Base-by-base conservation (phyloP, 2,113 vertebrate species). In the Mesitornis unicolor region DNA sequence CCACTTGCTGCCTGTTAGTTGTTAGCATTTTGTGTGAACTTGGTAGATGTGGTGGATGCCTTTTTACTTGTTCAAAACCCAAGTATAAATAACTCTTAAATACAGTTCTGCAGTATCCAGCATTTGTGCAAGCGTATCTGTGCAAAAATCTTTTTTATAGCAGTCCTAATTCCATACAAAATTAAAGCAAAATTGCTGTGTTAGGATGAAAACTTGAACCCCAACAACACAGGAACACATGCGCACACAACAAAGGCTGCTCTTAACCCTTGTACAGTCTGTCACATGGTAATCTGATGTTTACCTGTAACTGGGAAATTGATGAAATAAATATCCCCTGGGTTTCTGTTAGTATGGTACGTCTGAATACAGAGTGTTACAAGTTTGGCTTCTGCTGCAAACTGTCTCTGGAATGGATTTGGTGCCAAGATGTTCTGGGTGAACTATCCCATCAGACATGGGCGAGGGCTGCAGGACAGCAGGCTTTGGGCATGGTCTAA, bases 71-170 rank as follows among this genome's bases (percentile, higher is more conserved):
- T 33, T 89, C 60, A 85, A 56, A 70, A 29, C 17, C 17, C 40
- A 36, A 12, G 13, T 31, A 8, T 53, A 33, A 89, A 45, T 48
- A 51, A 36, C 29, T 24, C 16, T 80, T 24, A 47, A 54, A 45
- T 25, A 26, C 16, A 12, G 13, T 57, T 75, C 17, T 48, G 24
- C 61, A 35, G 4, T 33, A 33, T 10, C 36, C 26, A 43, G 15
- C 24, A 20, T n/a, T 70, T 78, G 10, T 5, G 2, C 0, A 0
- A 85, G 42, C 5, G 2, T 21, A 28, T 59, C 35, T 28, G 1
- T 36, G 16, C 17, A 47, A n/a, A 81, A 51, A 10, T 47, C 11
- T 42, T 21, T 50, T 10, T 53, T 5, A 1, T 26, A 51, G 24
- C 36, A 59, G 43, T 45, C 50, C 38, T 45, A 29, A 28, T 57